Conservation (phyloP, 2,797 vertebrate genomes). For the Oryzias sinensis region DNA sequence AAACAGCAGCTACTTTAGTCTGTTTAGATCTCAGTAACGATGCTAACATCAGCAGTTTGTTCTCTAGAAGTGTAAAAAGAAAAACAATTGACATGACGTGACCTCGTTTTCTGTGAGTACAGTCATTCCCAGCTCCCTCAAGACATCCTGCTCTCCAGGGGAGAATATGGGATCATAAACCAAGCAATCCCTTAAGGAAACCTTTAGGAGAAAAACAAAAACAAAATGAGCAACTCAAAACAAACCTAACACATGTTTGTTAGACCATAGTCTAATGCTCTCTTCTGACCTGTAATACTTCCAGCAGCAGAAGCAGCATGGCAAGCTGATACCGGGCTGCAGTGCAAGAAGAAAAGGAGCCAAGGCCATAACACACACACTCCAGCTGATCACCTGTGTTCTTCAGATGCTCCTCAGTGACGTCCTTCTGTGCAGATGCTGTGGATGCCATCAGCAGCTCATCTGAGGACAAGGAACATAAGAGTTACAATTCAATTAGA, state of each 20-base stretch:
- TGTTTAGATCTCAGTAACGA: not conserved
- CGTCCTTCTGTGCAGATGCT: slow-evolving; percentile 3
- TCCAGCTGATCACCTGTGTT: slow-evolving; percentile 36
- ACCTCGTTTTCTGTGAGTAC: slow-evolving; percentile 90
- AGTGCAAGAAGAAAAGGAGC: slow-evolving; percentile 83
- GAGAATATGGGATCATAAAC: slow-evolving; percentile 90
- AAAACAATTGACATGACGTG: slow-evolving; percentile 1
- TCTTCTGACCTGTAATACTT: slow-evolving; percentile 78
- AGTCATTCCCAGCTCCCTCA: slow-evolving; percentile 79
- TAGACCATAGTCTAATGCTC: not conserved
- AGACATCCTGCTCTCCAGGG: slow-evolving; percentile 67
- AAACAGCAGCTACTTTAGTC: not conserved
- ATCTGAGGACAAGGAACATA: slow-evolving; percentile 38
- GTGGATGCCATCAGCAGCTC: slow-evolving; percentile 30
- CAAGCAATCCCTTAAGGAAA: slow-evolving; percentile 75
- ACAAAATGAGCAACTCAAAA: not conserved
- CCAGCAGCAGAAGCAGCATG: slow-evolving; percentile 87
- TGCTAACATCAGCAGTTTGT: not conserved
- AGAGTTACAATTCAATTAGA: not conserved
- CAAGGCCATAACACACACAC: slow-evolving; percentile 90
- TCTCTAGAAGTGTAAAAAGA: not conserved
- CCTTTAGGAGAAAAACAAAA: slow-evolving; percentile 67
- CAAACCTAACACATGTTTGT: not conserved
- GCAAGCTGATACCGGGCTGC: slow-evolving; percentile 85
- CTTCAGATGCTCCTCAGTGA: slow-evolving; percentile 15